Evolutionary conservation across 2,797 vertebrate genomes (phyloP), one percentile per base, ranked within the genome.

Genomic region (Crocodylus rhombifer): DNA sequence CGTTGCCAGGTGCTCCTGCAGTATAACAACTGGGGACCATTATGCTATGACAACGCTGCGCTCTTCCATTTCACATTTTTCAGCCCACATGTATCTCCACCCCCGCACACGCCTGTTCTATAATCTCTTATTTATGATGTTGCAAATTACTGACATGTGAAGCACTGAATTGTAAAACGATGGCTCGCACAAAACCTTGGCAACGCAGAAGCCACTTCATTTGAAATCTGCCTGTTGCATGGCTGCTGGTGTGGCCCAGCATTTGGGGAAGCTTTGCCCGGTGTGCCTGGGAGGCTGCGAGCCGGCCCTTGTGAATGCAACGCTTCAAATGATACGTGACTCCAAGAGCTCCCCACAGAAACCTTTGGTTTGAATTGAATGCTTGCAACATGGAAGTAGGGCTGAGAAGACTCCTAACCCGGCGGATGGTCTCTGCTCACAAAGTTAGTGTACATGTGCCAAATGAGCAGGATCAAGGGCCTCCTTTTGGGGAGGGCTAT

Each of bases 11-110:
- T 87, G 79, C 95, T 93, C 94, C 89, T 75, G 88, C 95, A 86
- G 81, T 0, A 0, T 77, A 94, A 92, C 94, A 96, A 93, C 95
- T 96, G 96, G 90, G 91, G 93, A 92, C 89, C 86, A 1, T 92
- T 80, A 61, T 79, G 88, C 51, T 67, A 51, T 83, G 93, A 92
- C 73, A 67, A 30, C 2, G 6, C 79, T 56, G 5, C 65, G 91
- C 75, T 93, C 81, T 89, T 87, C 26, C 89, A 69, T 80, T 64
- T 61, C 13, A 2, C 3, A 28, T 91, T 93, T 84, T 51, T 63
- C 20, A 86, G 94, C 92, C 79, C 23, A 94, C 58, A 77, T 96
- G 93, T 88, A 30, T 93, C 56, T 64, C 33, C 42, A 51, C 80
- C 89, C 87, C 80, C 85, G 71, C 4, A 1, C 7, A 0, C 91